Evolutionary conservation across 2,113 vertebrate species (phyloP).

Genomic region (Beaufortia kweichowensis): DNA sequence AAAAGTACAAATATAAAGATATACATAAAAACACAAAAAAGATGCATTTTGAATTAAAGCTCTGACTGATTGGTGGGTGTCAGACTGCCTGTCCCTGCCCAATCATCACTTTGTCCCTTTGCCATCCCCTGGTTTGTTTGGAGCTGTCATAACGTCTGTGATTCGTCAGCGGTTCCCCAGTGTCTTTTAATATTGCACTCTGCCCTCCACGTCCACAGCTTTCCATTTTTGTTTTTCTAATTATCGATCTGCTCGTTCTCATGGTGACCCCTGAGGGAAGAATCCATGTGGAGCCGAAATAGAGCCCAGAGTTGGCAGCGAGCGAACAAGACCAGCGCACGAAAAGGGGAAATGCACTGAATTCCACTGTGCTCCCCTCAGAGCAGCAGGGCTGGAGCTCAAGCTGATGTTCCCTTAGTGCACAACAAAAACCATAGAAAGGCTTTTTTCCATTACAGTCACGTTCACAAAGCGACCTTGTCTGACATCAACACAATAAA

Average conservation of each 20-base stretch:
- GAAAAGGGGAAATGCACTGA: conserved; percentile 61
- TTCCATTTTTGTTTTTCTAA: conserved; percentile 50
- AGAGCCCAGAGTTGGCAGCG: conserved; percentile 55
- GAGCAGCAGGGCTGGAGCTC: conserved; percentile 49
- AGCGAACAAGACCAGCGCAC: conserved; percentile 52
- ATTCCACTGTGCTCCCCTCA: conserved; percentile 63
- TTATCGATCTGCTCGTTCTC: conserved; percentile 53
- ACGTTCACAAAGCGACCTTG: not conserved
- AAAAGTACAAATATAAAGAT: no score
- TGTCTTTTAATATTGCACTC: conserved; percentile 58
- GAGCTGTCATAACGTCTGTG: conserved; percentile 58
- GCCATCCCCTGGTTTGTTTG: conserved; percentile 49
- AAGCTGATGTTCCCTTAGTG: conserved; percentile 32
- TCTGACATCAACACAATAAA: not conserved
- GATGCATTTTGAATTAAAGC: no score
- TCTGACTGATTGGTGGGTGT: conserved; percentile 23
- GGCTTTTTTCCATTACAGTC: conserved; percentile 18
- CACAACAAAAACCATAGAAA: conserved; percentile 8
- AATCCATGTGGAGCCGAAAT: conserved; percentile 54
- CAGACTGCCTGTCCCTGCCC: not conserved
- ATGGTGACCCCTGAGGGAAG: conserved; percentile 49
- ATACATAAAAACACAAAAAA: no score
- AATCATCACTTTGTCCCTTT: conserved; percentile 50
- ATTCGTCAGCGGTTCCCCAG: conserved; percentile 48
- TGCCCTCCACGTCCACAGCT: not conserved